Conservation (phyloP, 2,888 invertebrate genomes). For the Caenorhabditis becei region DNA sequence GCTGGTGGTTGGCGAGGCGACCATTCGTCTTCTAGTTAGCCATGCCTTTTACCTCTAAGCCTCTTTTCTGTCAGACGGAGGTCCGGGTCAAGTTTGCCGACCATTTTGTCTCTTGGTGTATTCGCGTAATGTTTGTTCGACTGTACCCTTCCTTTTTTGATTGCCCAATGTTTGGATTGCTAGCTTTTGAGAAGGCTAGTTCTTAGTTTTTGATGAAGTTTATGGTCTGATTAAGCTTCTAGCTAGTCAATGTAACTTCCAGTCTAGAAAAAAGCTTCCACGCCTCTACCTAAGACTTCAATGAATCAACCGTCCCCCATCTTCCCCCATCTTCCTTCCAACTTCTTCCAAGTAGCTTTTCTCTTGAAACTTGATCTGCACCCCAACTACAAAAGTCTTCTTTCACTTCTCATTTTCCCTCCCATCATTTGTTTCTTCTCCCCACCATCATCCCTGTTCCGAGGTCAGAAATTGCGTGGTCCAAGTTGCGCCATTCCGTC, state of each 20-base stretch:
- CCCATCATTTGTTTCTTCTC: background rate
- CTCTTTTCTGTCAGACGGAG: no score
- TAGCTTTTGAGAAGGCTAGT: no score
- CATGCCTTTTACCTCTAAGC: conserved; percentile 39
- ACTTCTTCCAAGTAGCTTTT: no score
- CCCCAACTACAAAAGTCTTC: no score
- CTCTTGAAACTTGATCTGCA: no score
- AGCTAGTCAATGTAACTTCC: no score
- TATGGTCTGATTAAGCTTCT: background rate
- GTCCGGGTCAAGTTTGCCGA: conserved; percentile 47
- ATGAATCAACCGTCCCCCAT: no score
- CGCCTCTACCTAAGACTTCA: no score
- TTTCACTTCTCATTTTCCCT: background rate
- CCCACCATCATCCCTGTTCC: background rate
- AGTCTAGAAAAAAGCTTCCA: no score
- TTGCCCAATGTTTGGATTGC: conserved; percentile 35
- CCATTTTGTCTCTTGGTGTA: conserved; percentile 7
- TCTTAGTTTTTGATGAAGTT: background rate
- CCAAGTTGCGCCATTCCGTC: conserved; percentile 24
- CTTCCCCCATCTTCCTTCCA: no score
- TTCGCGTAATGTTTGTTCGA: conserved; percentile 38
- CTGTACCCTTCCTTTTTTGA: conserved; percentile 9
- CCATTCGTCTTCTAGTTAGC: conserved; percentile 46
- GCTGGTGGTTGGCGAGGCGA: conserved; percentile 7
- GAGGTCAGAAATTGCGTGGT: conserved; percentile 46